These are phyloP conservation scores for Steinernema feltiae DNA, from an alignment of 1,140 invertebrate genomes.

Conservation along the genomic window DNA sequence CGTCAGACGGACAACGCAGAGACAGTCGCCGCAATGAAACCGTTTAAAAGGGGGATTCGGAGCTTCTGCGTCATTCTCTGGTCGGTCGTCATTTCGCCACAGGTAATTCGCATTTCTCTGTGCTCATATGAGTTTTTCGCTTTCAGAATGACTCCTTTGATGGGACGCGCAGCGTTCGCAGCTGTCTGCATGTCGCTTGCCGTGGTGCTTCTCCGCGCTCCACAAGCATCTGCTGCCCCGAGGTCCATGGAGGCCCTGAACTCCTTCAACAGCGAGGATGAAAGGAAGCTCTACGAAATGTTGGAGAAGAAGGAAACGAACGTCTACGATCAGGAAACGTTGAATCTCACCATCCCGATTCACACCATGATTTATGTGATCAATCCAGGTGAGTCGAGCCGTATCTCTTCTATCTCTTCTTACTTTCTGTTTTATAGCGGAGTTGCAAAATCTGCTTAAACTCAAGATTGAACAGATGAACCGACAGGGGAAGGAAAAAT, in stretches of 20 bases:
- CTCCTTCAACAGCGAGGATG: not conserved
- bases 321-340: not conserved
- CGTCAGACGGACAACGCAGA: no score
- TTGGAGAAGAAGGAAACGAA: not conserved
- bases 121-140: no score
- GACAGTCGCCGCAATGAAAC: no score
- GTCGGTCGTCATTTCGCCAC: not conserved
- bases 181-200: not conserved
- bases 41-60: no score
- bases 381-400: not conserved
- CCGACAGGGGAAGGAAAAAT: not conserved
- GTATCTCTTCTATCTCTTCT: not conserved
- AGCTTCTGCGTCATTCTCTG: no score
- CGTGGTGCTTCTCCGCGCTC: not conserved
- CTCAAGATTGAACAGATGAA: not conserved
- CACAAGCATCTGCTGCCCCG: not conserved
- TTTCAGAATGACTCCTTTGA: not conserved
- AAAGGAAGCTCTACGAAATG: not conserved
- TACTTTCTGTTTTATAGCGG: not conserved
- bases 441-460: no score
- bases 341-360: not conserved
- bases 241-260: not conserved
- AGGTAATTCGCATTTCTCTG: no score
- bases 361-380: not conserved
- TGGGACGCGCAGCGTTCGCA: not conserved